Conservation (phyloP, 1,140 invertebrate genomes). For the Apis cerana region DNA sequence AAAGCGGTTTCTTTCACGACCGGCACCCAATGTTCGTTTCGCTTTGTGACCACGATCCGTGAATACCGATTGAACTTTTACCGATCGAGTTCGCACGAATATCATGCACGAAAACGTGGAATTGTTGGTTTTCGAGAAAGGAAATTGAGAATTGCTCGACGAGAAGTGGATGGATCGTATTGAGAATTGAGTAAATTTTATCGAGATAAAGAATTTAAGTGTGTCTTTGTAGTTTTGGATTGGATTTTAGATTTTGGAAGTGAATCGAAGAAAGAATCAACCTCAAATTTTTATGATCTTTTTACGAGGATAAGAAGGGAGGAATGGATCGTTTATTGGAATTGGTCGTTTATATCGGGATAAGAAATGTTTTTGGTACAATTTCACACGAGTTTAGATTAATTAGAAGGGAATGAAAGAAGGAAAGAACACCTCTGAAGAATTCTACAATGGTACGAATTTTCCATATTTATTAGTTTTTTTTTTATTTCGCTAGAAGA, state of each 20-base stretch:
- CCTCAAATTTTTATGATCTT: background rate
- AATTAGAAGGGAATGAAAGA: too few relatives aligned
- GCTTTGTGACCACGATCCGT: conserved; percentile 23
- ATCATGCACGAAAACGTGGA: background rate
- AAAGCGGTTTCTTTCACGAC: conserved; percentile 48
- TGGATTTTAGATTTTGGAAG: too few relatives aligned
- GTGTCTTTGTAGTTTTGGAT: background rate
- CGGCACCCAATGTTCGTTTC: background rate
- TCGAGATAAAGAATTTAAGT: background rate
- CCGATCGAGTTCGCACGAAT: too few relatives aligned
- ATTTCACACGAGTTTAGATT: too few relatives aligned
- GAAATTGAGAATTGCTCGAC: background rate
- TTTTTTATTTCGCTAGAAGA: background rate
- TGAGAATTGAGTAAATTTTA: background rate
- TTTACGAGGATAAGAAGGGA: background rate
- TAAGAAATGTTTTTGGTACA: too few relatives aligned
- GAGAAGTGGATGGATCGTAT: background rate
- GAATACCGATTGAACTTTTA: conserved; percentile 48
- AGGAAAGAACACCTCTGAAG: too few relatives aligned
- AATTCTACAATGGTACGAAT: too few relatives aligned
- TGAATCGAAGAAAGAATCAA: background rate
- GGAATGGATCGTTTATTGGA: too few relatives aligned
- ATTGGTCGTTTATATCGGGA: too few relatives aligned
- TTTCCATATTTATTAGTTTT: too few relatives aligned
- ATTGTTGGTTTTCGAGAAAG: background rate